A percentile compares a stretch with the other conserved stretches of the same genome.
Conservation (phyloP, 2,113 vertebrate genomes). For the Sigmodon hispidus region DNA sequence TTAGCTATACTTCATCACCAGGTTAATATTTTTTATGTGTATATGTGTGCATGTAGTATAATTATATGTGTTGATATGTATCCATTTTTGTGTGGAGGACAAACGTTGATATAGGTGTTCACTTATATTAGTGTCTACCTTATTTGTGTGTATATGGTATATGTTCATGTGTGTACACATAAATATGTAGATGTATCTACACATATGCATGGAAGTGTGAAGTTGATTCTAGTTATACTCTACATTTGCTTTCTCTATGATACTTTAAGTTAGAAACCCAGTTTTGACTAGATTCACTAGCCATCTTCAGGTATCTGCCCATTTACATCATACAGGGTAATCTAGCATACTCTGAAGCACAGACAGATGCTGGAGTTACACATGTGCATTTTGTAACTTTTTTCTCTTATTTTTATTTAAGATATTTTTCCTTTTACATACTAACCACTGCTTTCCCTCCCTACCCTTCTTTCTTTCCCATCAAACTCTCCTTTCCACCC, state of each 20-base stretch:
- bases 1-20: not conserved
- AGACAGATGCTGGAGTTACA: too few relatives aligned
- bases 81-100: not conserved
- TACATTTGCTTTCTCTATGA: not conserved
- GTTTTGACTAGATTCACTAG: not conserved
- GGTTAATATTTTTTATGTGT: not conserved
- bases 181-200: not conserved
- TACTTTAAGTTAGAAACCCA: not conserved
- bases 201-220: not conserved
- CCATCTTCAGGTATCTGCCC: not conserved
- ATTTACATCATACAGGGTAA: too few relatives aligned
- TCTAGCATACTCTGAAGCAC: too few relatives aligned
- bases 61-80: not conserved
- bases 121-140: not conserved
- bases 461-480: too few relatives aligned
- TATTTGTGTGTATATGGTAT: not conserved
- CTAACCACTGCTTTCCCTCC: too few relatives aligned
- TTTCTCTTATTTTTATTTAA: too few relatives aligned
- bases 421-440: too few relatives aligned
- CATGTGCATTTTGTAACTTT: too few relatives aligned
- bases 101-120: not conserved
- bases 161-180: too few relatives aligned
- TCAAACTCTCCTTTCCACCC: too few relatives aligned
- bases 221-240: rapidly evolving
- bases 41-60: not conserved